Base-by-base conservation (phyloP, 2,797 vertebrate genomes). In the Buphagus erythrorhynchus region DNA sequence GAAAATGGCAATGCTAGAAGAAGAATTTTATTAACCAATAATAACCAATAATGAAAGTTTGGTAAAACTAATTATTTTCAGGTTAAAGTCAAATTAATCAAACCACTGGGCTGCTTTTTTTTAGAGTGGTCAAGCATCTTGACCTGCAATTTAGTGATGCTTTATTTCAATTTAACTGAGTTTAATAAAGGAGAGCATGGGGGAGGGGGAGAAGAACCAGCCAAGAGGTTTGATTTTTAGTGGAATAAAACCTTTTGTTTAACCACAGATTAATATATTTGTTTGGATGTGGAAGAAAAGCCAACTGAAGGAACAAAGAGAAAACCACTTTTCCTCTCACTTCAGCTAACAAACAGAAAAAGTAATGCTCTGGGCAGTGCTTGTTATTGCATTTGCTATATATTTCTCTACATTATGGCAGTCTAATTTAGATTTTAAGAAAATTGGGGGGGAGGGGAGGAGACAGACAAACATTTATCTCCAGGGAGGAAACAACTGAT, bases 51-150 rank as follows among this genome's bases (percentile, higher is more conserved):
- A 91, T 46, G 48, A 75, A 92, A 62, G 6, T 45, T 88, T 29
- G 33, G 69, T 75, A 55, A 63, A 96, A 86, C 55, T 92, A 93
- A 95, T 96, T 97, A 96, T 95, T 95, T 97, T 95, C 77, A 73
- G 35, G 93, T 96, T 95, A 90, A 94, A 96, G 36, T 92, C 36
- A 71, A 94, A 97, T 96, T 77, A 91, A 95, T 97, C 96, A 97
- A 94, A 81, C 31, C 24, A 28, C 15, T 49, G 8, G 33, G 13
- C n/a, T 88, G 54, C 55, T 84, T 94, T 91, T 91, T 95, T 73
- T 16, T 63, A 52, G 33, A 80, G 38, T 89, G 63, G 78, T 92
- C 78, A 89, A 91, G 49, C n/a, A 61, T 14, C 49, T 72, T 95
- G 93, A 94, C 93, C 91, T 78, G 54, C 51, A 68, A 22, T 88